Evolutionary conservation across 2,888 invertebrate genomes (phyloP).

Genomic region (Lucinisca nassula): DNA sequence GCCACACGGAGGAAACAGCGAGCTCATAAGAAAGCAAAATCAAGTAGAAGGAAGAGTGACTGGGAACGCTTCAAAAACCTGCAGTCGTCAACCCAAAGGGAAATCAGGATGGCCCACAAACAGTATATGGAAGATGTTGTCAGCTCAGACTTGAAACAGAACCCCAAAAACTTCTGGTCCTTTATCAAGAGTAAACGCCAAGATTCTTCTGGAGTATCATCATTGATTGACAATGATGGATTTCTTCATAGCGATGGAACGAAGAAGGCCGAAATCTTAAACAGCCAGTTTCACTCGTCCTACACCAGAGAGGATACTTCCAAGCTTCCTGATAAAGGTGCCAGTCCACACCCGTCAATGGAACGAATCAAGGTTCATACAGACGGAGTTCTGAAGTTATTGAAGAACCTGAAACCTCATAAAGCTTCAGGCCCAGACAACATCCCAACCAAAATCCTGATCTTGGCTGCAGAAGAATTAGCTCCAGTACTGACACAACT

Average conservation of each 20-base stretch:
- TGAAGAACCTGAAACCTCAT: slow-evolving; percentile 11
- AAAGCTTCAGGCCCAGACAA: slow-evolving; percentile 27
- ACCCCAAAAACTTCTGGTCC: slow-evolving; percentile 30
- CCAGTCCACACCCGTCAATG: neutral
- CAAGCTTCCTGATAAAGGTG: neutral
- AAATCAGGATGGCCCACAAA: neutral
- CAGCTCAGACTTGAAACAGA: neutral
- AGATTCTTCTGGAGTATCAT: neutral
- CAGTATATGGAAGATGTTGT: neutral
- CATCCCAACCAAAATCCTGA: neutral
- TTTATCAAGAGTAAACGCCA: slow-evolving; percentile 26
- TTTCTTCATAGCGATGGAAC: slow-evolving; percentile 5
- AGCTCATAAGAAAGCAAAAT: neutral
- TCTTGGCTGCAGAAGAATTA: neutral
- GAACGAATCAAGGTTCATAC: neutral
- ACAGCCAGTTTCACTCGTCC: slow-evolving; percentile 25
- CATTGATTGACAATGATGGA: slow-evolving; percentile 10
- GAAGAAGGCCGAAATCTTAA: slow-evolving; percentile 24
- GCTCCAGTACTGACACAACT: too few relatives aligned
- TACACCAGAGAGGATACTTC: slow-evolving; percentile 3
- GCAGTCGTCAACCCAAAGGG: neutral
- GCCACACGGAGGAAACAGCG: neutral
- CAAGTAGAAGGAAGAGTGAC: neutral
- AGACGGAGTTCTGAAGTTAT: slow-evolving; percentile 3
- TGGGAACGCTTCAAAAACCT: neutral